Percentiles rank a stretch among this genome's conserved stretches.
phyloP scores from a whole-genome alignment of 2,797 vertebrate genomes.

The Tachyglossus aculeatus region DNA sequence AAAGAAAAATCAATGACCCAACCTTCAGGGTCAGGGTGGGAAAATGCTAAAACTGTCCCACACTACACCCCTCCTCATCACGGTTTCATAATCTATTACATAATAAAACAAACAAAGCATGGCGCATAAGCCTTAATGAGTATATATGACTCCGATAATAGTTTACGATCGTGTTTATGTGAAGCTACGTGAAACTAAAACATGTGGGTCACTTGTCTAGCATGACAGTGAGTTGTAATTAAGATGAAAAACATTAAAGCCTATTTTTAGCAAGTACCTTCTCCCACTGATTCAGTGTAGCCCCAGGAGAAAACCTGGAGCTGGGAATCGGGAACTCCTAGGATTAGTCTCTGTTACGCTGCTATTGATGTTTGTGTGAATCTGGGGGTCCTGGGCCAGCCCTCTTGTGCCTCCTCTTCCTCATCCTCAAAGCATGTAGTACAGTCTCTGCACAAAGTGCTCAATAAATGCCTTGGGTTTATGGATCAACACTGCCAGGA shows the following conservation, averaged over 20 bases:
- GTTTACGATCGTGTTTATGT: conserved; percentile 75
- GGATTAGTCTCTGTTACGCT: conserved; percentile 41
- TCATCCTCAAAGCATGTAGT: too few species aligned
- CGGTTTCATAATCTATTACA: conserved; percentile 62
- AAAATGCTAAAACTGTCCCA: conserved; percentile 51
- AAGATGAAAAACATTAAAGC: conserved; percentile 47
- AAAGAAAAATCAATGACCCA: conserved; percentile 60
- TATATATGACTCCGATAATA: conserved; percentile 70
- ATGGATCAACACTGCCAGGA: too few species aligned
- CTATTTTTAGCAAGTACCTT: conserved; percentile 57
- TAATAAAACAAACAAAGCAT: conserved; percentile 70
- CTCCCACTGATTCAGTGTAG: conserved; percentile 28
- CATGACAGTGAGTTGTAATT: conserved; percentile 49
- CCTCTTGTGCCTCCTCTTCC: too few species aligned
- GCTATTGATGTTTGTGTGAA: too few species aligned
- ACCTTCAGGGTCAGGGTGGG: conserved; percentile 55
- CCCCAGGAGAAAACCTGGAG: conserved; percentile 17
- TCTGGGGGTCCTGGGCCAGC: too few species aligned
- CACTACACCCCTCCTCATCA: conserved; percentile 56
- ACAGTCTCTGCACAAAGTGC: too few species aligned
- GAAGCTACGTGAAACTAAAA: conserved; percentile 70
- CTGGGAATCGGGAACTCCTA: conserved; percentile 46
- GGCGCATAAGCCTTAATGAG: conserved; percentile 59
- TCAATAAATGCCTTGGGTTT: too few species aligned
- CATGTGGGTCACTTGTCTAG: conserved; percentile 42